phyloP scores from a whole-genome alignment of 1,140 invertebrate genomes.

The Eumaeus atala region DNA sequence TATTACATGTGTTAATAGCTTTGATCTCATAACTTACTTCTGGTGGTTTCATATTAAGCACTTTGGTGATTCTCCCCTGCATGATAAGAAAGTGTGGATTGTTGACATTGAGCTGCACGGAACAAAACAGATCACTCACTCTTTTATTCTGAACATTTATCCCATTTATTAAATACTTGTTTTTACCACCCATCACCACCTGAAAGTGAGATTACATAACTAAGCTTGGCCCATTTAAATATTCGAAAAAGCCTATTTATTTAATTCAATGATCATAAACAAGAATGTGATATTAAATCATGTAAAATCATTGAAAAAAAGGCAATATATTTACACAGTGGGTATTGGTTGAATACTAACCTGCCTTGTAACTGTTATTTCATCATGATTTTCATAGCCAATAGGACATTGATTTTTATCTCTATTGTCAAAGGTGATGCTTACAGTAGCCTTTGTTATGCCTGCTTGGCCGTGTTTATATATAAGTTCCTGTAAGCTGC shows the following conservation, averaged over 20 bases:
- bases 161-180: constrained; percentile 97
- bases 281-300: not conserved
- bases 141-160: constrained; percentile 90
- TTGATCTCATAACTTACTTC: constrained; percentile 78
- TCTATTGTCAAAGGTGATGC: constrained; percentile 95
- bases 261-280: too few relatives aligned
- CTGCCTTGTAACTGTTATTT: constrained; percentile 95
- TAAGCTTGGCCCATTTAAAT: not conserved
- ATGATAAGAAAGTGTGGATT: constrained; percentile 99
- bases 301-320: not conserved
- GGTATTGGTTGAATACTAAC: constrained; percentile 71
- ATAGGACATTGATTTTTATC: constrained; percentile 89
- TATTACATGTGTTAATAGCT: not conserved
- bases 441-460: constrained; percentile 96
- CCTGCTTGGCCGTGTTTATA: constrained; percentile 98
- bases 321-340: too few relatives aligned
- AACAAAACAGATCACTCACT: constrained; percentile 96
- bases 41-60: constrained; percentile 98
- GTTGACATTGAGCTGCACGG: constrained; percentile 98
- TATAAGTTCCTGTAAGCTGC: constrained; percentile 93
- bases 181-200: constrained; percentile 86
- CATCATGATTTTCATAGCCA: constrained; percentile 94
- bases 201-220: constrained; percentile 31
- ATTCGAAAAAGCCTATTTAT: not conserved
- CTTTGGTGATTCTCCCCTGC: constrained; percentile 99